Evolutionary conservation across 1,140 invertebrate genomes (phyloP).

Genomic region (Steinernema khuongi): DNA sequence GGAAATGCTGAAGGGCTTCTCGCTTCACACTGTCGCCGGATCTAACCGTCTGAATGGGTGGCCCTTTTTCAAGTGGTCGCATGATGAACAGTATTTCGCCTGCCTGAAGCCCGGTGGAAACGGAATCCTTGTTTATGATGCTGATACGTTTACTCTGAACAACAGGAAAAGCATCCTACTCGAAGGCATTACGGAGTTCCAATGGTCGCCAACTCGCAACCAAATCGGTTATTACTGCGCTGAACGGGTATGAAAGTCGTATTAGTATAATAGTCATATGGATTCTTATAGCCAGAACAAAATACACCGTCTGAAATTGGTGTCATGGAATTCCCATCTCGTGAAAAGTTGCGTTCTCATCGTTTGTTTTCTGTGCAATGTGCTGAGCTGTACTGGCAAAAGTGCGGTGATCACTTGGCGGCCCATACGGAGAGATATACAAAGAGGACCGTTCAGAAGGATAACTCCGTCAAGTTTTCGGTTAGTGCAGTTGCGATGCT

Average conservation of each 20-base stretch:
- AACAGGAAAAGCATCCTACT: slow-evolving; percentile 43
- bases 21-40: slow-evolving; percentile 35
- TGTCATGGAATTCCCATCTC: slow-evolving; percentile 63
- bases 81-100: slow-evolving; percentile 93
- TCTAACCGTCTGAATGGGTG: slow-evolving; percentile 38
- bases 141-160: slow-evolving; percentile 45
- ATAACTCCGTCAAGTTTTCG: slow-evolving; percentile 59
- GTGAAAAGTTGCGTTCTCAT: slow-evolving; percentile 84
- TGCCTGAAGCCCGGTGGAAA: slow-evolving; percentile 67
- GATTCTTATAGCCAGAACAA: slow-evolving; percentile 69
- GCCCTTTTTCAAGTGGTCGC: slow-evolving; percentile 71
- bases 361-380: slow-evolving; percentile 96
- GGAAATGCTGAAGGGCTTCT: slow-evolving; percentile 51
- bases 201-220: slow-evolving; percentile 95
- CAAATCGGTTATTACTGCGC: slow-evolving; percentile 90
- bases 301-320: slow-evolving; percentile 65
- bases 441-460: slow-evolving; percentile 74
- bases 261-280: not conserved
- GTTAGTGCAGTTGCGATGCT: slow-evolving; percentile 12
- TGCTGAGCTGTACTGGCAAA: slow-evolving; percentile 98
- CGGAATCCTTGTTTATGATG: slow-evolving; percentile 83
- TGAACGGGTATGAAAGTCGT: slow-evolving; percentile 70
- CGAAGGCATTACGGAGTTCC: slow-evolving; percentile 71
- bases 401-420: slow-evolving; percentile 90
- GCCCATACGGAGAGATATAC: slow-evolving; percentile 98